Percentiles rank a stretch among this genome's conserved stretches.
phyloP scores from a whole-genome alignment of 2,888 invertebrate genomes.

The Ischnus inquisitorius region DNA sequence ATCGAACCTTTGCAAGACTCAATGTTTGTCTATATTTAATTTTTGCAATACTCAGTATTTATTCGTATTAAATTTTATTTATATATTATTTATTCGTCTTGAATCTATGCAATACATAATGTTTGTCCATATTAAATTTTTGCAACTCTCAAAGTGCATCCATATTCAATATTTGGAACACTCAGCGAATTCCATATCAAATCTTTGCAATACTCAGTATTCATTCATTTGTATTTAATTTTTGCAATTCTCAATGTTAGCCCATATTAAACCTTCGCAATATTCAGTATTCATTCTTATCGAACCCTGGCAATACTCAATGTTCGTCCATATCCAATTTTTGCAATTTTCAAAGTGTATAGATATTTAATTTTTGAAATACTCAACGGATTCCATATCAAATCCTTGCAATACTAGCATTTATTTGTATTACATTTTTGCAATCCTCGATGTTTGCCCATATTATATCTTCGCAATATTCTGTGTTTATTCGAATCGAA shows the following conservation, averaged over 20 bases:
- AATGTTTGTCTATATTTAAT: neutral
- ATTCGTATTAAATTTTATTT: too few species aligned
- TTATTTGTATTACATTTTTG: neutral
- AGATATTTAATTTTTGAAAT: conserved; percentile 25
- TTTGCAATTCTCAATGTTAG: conserved; percentile 11
- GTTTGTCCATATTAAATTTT: conserved; percentile 10
- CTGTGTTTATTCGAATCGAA: too few species aligned
- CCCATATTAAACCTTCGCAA: conserved; percentile 5
- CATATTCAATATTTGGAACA: conserved; percentile 25
- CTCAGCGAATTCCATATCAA: neutral
- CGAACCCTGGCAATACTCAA: conserved; percentile 30
- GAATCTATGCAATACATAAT: conserved; percentile 21
- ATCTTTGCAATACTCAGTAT: neutral
- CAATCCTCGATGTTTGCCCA: neutral
- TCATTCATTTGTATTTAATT: neutral
- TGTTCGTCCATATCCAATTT: conserved; percentile 18
- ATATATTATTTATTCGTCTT: conserved; percentile 45
- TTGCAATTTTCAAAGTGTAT: conserved; percentile 32
- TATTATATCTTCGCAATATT: neutral
- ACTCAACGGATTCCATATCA: neutral
- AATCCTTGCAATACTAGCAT: neutral
- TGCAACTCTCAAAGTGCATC: conserved; percentile 32
- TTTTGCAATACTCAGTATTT: too few species aligned
- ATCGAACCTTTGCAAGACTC: neutral
- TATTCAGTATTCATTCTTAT: neutral